Evolutionary conservation across 1,140 invertebrate genomes (phyloP), one percentile per base, ranked within the genome.

Genomic region (Tetraneura akinire): DNA sequence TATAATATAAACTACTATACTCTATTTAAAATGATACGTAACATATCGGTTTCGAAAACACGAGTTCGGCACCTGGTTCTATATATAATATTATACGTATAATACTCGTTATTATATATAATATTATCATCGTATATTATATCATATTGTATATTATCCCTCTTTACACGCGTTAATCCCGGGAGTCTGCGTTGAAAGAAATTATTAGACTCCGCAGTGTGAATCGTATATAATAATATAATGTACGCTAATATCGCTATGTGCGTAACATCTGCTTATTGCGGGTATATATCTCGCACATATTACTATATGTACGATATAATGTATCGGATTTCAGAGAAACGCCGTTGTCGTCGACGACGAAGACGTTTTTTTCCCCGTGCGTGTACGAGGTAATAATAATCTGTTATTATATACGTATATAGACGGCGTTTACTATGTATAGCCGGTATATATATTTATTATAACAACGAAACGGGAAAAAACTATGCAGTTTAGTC

Each of bases 301-400:
- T 9, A 13, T 13, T n/a, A n/a, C n/a, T n/a, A n/a, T n/a, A n/a
- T n/a, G n/a, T n/a, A n/a, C n/a, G n/a, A n/a, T n/a, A n/a, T n/a
- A n/a, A 23, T 47, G 42, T 68, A 68, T 68, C 66, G 66, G 66
- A 68, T 68, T 68, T 68, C 66, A 47, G 66, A 68, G 42, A 14
- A 23, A 47, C 16, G 37, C 21, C 66, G 66, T 23, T 14, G 37
- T 23, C 21, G 37, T 45, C 13, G 37, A 23, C 13, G 64, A 37
- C 32, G 8, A 8, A 37, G 32, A 37, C 8, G 64, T 42, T 9
- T 32, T 66, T 47, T 68, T 45, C 14, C 21, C 14, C 1, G 8
- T 37, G n/a, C n/a, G 13, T 9, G 21, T 68, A 23, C 29, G 45
- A 29, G n/a, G n/a, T 32, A 16, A 60, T 62, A 62, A 60, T 62